Evolutionary conservation across 2,888 invertebrate genomes (phyloP), one percentile per base, ranked within the genome.

Genomic region (Monopis laevigella): DNA sequence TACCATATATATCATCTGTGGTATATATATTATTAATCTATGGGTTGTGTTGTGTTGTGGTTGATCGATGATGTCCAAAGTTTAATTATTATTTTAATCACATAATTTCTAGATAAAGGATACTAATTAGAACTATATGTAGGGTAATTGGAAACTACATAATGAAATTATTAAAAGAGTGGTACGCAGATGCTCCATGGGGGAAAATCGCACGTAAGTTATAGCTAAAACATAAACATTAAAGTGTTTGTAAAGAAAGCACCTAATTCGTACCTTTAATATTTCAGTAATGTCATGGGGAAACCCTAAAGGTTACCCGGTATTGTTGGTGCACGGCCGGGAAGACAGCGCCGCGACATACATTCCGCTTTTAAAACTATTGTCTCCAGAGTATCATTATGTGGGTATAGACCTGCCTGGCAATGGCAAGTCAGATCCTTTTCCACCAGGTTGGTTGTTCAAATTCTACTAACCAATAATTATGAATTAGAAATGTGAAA

Each of bases 311-410:
- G 73, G 82, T 1, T 59, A 69, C n/a, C 77, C 82, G 1, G 69
- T 86, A 1, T 54, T 88, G 14, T 67, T 84, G 1, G 62, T 85
- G 1, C 88, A 88, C 48, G 88, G 88, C 0, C 70, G 86, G 44
- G 75, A 83, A 51, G 88, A 88, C 60, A 88, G 88, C 54, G 75
- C 78, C 1, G 83, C 84, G 0, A 77, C 84, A 0, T 88, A 86
- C 53, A 70, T 83, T 39, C 72, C 77, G 0, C 52, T 88, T 2
- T 62, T 86, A 27, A 72, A 83, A 3, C 51, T 74, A n/a, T 51
- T 88, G 28, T 81, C 85, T 0, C 54, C 53, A 8, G 57, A 43
- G 6, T 62, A 55, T 40, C 45, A 66, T 42, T 77, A 68, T 51
- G 73, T 77, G 0, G 66, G 53, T 0, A n/a, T 73, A 1, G 87